These are phyloP conservation scores for Aviceda subcristata DNA, from an alignment of 2,113 vertebrate genomes.

Conservation along the genomic window DNA sequence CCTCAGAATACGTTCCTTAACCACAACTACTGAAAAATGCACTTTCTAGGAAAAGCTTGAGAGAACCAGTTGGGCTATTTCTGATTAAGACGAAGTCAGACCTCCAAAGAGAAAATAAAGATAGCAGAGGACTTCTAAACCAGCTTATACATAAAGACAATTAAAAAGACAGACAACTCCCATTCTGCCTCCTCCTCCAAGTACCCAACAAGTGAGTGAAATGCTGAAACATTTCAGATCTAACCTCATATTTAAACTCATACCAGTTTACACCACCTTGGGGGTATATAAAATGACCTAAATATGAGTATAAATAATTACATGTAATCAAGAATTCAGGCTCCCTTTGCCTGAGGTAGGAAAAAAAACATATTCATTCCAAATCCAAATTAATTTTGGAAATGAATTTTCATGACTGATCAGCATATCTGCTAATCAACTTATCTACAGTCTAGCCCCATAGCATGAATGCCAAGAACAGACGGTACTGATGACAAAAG, in stretches of 20 bases:
- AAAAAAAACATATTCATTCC: background rate
- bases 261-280: background rate
- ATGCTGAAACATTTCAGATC: background rate
- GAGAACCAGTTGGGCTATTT: background rate
- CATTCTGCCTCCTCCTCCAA: background rate
- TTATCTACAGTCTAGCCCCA: slow-evolving; percentile 16
- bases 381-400: slow-evolving; percentile 52
- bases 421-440: slow-evolving; percentile 44
- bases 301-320: slow-evolving; percentile 49
- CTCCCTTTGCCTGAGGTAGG: slow-evolving; percentile 42
- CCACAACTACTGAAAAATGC: background rate
- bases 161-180: background rate
- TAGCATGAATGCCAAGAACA: slow-evolving; percentile 38
- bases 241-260: slow-evolving; percentile 35
- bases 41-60: background rate
- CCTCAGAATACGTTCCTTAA: background rate
- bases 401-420: slow-evolving; percentile 66
- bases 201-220: background rate
- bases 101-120: background rate
- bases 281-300: slow-evolving; percentile 18
- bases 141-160: background rate
- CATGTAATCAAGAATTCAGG: slow-evolving; percentile 35
- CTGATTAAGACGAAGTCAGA: background rate
- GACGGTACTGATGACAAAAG: slow-evolving; percentile 26
- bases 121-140: background rate